These are phyloP conservation scores for Nothocercus julius DNA, from an alignment of 2,113 vertebrate genomes.

Conservation along the genomic window DNA sequence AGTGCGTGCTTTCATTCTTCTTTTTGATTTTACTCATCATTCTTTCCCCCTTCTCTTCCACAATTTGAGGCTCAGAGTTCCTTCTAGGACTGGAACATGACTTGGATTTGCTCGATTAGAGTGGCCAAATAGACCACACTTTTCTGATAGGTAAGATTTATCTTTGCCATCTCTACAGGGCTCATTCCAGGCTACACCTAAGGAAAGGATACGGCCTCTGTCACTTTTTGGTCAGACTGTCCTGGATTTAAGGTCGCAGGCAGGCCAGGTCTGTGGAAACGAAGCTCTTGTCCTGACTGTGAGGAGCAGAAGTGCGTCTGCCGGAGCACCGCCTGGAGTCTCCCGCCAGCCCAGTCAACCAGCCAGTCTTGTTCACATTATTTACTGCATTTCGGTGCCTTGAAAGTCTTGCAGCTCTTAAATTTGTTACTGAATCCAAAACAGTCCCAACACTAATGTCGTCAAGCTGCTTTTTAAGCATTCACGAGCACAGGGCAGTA, in stretches of 20 bases:
- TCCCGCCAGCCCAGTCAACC: not conserved
- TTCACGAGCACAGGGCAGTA: not conserved
- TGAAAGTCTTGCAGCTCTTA: not conserved
- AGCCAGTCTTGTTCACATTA: not conserved
- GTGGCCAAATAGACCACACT: not conserved
- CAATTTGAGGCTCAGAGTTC: not conserved
- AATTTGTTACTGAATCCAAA: not conserved
- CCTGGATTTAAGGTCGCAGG: not conserved
- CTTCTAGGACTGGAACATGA: not conserved
- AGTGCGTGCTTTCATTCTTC: not conserved
- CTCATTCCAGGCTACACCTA: not conserved
- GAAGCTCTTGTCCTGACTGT: not conserved
- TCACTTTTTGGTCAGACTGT: fast-evolving
- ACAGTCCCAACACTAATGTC: not conserved
- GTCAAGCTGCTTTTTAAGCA: not conserved
- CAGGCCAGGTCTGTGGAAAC: not conserved
- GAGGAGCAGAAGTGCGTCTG: not conserved
- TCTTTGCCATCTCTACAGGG: not conserved
- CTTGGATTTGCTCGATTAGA: not conserved
- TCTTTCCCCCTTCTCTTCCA: not conserved
- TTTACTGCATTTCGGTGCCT: not conserved
- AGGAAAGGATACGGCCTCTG: not conserved
- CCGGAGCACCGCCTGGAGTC: not conserved
- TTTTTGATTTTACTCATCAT: constrained; percentile 21
- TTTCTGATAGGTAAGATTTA: not conserved